phyloP scores from a whole-genome alignment of 92 coral and sea anemone genomes.

The Blastomussa wellsi region DNA sequence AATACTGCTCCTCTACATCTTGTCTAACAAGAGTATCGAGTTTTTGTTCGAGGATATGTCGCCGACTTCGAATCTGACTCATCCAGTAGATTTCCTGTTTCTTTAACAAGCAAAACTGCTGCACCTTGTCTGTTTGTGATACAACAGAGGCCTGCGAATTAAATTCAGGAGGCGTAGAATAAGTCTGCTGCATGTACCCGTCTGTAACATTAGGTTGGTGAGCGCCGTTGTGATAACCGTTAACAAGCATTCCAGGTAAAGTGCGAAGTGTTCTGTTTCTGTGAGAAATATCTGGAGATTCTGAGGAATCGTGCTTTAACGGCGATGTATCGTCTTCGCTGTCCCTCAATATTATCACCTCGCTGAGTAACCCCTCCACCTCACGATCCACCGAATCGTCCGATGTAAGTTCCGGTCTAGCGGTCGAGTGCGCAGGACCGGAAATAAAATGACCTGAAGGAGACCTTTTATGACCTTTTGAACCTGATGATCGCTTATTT shows the following conservation, averaged over 20 bases:
- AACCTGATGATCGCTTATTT: not conserved
- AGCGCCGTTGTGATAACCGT: slow-evolving; percentile 21
- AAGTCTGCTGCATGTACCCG: not conserved
- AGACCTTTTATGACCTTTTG: slow-evolving; percentile 1
- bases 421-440: slow-evolving; percentile 27
- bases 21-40: slow-evolving; percentile 71
- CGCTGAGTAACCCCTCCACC: slow-evolving; percentile 63
- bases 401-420: slow-evolving; percentile 58
- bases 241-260: not conserved
- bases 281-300: not conserved
- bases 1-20: slow-evolving; percentile 86
- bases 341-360: slow-evolving; percentile 5
- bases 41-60: slow-evolving; percentile 75
- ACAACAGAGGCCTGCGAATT: not conserved
- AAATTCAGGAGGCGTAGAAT: not conserved
- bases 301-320: not conserved
- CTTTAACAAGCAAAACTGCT: slow-evolving; percentile 44
- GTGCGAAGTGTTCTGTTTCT: not conserved
- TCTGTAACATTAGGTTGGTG: not conserved
- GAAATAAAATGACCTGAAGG: slow-evolving; percentile 26
- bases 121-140: slow-evolving; percentile 37
- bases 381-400: slow-evolving; percentile 83
- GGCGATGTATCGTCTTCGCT: slow-evolving; percentile 44
- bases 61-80: slow-evolving; percentile 66
- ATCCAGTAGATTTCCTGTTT: slow-evolving; percentile 72